These are phyloP conservation scores for Ondatra zibethicus DNA, from an alignment of 2,113 vertebrate genomes.

Conservation along the genomic window DNA sequence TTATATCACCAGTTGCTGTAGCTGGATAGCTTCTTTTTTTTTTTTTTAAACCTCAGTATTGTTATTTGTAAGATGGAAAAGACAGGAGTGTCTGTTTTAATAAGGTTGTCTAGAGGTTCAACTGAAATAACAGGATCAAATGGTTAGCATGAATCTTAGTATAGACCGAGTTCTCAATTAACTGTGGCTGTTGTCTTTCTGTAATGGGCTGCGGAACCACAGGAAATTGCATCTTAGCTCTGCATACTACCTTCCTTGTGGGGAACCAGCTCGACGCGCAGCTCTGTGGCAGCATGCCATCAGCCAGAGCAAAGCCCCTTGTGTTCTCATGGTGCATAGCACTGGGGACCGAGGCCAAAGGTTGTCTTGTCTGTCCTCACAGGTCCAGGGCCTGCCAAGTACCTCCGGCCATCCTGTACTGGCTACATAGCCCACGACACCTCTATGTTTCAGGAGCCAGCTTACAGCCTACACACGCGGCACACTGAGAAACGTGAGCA, in stretches of 20 bases:
- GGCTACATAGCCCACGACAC: slow-evolving; percentile 52
- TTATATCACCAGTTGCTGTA: not conserved
- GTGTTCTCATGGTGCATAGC: not conserved
- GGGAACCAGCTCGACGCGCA: not conserved
- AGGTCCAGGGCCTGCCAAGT: slow-evolving; percentile 76
- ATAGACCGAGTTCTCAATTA: not conserved
- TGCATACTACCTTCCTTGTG: not conserved
- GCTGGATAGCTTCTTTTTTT: no score
- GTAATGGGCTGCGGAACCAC: not conserved
- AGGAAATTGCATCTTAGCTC: not conserved
- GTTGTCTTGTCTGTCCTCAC: not conserved
- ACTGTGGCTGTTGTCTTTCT: not conserved
- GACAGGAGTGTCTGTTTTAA: not conserved
- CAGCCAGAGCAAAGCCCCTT: not conserved
- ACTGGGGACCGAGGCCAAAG: not conserved
- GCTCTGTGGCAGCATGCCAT: not conserved
- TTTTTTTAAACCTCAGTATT: not conserved
- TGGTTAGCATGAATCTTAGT: not conserved
- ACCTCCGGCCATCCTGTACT: slow-evolving; percentile 65
- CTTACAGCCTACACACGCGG: slow-evolving; percentile 25
- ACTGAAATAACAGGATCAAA: not conserved
- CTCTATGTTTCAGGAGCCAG: slow-evolving; percentile 73
- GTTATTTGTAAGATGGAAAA: not conserved
- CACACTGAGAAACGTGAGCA: slow-evolving; percentile 68
- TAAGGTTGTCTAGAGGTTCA: not conserved